Percentiles rank a stretch among this genome's conserved stretches.
phyloP scores from a whole-genome alignment of 2,797 vertebrate species.

The Helicolenus hilgendorfi region DNA sequence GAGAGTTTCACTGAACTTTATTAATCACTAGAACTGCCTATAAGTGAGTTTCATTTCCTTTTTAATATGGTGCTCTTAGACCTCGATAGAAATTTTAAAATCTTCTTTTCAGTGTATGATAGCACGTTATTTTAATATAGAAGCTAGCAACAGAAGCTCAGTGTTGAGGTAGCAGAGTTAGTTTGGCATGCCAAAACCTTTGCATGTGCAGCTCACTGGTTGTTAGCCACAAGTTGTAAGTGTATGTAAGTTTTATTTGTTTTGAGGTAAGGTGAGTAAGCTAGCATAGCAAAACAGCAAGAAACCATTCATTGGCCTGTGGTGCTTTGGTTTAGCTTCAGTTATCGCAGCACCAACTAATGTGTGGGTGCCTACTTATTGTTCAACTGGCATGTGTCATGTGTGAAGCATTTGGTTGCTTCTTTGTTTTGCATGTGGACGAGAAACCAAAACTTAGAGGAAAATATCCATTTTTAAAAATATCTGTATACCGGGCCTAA shows the following conservation, averaged over 20 bases:
- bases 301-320: background rate
- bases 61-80: background rate
- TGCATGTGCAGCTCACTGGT: background rate
- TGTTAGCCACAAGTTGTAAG: background rate
- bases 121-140: background rate
- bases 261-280: background rate
- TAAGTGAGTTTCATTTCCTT: background rate
- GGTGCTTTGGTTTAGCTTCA: background rate
- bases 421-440: background rate
- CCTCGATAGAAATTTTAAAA: background rate
- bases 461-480: too few species aligned
- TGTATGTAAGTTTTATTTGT: background rate
- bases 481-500: too few species aligned
- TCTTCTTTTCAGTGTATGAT: background rate
- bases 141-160: background rate
- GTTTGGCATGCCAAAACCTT: background rate
- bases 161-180: background rate
- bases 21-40: background rate
- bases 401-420: background rate
- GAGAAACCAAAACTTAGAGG: too few species aligned
- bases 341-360: background rate
- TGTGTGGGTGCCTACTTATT: background rate
- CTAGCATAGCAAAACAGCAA: background rate
- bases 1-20: background rate
- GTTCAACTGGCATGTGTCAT: background rate